Base-by-base conservation (phyloP, 2,888 invertebrate genomes). In the Lasioglossum oenotherae region DNA sequence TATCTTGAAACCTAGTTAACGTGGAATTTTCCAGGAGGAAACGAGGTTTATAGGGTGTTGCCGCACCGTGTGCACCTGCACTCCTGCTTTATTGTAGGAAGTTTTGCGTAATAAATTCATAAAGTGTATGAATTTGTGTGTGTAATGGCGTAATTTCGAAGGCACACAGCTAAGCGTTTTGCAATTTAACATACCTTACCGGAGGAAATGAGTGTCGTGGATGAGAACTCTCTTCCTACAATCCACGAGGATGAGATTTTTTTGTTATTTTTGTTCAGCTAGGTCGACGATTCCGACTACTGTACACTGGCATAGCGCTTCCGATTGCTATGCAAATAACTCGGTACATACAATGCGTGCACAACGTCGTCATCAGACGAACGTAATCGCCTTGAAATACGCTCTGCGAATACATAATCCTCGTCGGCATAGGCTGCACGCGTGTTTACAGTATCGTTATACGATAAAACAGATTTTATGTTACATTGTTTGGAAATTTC, bases 351-450 rank as follows among this genome's bases (percentile, higher is more conserved):
- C 57, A 19, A 41, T 44, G 74, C 87, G 80, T 72, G 19, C 35
- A 41, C n/a, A 80, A 78, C 86, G 80, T 81, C 89, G 90, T 88
- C 90, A 87, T 84, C 85, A 74, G 16, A 57, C 78, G 67, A 86
- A 84, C 89, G 87, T 89, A 90, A 90, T 88, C 85, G 80, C 85
- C 81, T 89, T 84, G 90, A 82, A 82, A 82, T 82, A 85, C 84
- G 82, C 72, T 79, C 46, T 49, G 78, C 69, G 85, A 84, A 90
- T 84, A 80, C 85, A 78, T 83, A 85, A 90, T 89, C 76, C 75
- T 67, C 4, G 74, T 3, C 73, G 73, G 46, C 35, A 38, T 35
- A 23, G 35, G 23, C 35, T 35, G 69, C 38, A 35, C 69, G 19
- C 19, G 69, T 69, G 38, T 69, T 35, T 23, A 23, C 69, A 35